Conservation (phyloP, 2,888 invertebrate genomes). For the Trimorus sp. region DNA sequence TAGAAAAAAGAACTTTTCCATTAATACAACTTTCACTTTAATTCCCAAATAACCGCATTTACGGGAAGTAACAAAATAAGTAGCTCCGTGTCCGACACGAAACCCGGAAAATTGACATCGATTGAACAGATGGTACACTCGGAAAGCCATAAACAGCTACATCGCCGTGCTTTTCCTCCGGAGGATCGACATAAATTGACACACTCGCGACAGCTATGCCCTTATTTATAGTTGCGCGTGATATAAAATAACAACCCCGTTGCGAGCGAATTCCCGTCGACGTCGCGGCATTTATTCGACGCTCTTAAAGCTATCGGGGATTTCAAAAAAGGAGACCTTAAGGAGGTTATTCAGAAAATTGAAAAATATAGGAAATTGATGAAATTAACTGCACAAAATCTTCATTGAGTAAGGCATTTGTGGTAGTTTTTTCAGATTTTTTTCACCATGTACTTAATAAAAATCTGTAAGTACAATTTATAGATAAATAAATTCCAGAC, state of each 20-base stretch:
- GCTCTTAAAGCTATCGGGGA: not conserved
- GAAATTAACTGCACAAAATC: too few species aligned
- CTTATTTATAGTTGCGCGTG: slow-evolving; percentile 21
- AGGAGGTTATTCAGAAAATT: too few species aligned
- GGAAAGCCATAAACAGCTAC: slow-evolving; percentile 2
- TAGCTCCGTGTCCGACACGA: not conserved
- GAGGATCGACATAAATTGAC: slow-evolving; percentile 19
- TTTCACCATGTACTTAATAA: too few species aligned
- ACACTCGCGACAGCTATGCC: slow-evolving; percentile 15
- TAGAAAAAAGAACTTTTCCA: not conserved
- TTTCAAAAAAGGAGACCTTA: too few species aligned
- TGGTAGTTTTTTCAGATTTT: too few species aligned
- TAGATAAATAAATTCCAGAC: too few species aligned
- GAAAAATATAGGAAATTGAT: too few species aligned
- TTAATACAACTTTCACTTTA: not conserved
- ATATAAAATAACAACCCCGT: slow-evolving; percentile 7
- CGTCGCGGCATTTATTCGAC: not conserved
- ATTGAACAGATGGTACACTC: slow-evolving; percentile 15
- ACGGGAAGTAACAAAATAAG: not conserved
- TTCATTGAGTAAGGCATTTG: too few species aligned
- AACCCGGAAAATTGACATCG: slow-evolving; percentile 13
- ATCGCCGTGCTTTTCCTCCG: slow-evolving; percentile 2
- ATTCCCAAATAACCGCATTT: not conserved
- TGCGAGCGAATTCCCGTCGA: not conserved
- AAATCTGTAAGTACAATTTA: too few species aligned